Percentiles rank a stretch among this genome's conserved stretches.
Conservation (phyloP, 2,113 vertebrate species). For the Dicrurus megarhynchus region DNA sequence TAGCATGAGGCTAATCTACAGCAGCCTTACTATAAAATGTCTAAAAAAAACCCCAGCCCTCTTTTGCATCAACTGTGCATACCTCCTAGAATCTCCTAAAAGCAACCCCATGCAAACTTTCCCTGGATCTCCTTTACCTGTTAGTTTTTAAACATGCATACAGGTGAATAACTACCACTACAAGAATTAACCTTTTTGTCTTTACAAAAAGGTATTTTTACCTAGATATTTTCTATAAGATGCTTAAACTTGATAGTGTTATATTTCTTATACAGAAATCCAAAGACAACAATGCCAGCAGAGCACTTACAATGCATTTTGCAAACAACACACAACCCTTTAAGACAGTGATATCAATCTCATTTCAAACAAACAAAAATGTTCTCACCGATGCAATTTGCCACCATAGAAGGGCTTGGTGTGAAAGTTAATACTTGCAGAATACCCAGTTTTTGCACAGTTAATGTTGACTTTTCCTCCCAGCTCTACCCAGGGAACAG, state of each 20-base stretch:
- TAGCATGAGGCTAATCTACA: neutral
- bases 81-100: neutral
- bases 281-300: neutral
- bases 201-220: neutral
- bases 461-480: slow-evolving; percentile 93
- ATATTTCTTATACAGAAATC: neutral
- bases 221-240: neutral
- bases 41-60: neutral
- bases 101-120: neutral
- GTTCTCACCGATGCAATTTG: slow-evolving; percentile 89
- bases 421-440: slow-evolving; percentile 95
- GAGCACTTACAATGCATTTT: neutral
- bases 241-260: neutral
- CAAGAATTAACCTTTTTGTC: neutral
- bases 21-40: neutral
- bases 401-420: slow-evolving; percentile 98
- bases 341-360: neutral
- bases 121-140: neutral
- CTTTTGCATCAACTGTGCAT: neutral
- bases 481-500: slow-evolving; percentile 97
- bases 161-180: neutral
- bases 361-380: neutral
- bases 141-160: neutral
- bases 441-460: slow-evolving; percentile 91
- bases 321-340: neutral